Evolutionary conservation across 64 coral and sea anemone species (phyloP).

Genomic region (Pocillopora damicornis): DNA sequence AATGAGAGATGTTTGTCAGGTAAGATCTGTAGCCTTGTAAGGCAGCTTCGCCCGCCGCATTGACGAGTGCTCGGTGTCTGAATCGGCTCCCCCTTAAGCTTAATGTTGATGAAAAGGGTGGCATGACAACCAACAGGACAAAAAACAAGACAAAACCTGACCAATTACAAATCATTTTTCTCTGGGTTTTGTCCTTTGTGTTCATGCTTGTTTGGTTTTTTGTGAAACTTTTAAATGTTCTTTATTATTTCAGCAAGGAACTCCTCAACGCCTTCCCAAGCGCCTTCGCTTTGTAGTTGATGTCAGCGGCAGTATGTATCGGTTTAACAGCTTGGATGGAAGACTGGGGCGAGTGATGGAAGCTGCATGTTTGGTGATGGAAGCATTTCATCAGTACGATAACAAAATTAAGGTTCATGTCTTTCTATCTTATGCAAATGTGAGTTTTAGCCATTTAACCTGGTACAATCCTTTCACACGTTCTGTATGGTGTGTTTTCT

Average conservation of each 20-base stretch:
- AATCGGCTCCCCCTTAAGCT: no score
- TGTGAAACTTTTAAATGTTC: no score
- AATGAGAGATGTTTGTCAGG: neutral
- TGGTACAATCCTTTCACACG: neutral
- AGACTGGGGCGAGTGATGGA: conserved; percentile 96
- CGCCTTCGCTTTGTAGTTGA: conserved; percentile 95
- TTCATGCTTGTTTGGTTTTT: no score
- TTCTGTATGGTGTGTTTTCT: conserved; percentile 11
- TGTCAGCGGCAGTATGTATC: conserved; percentile 99
- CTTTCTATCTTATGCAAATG: neutral
- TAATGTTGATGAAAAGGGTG: no score
- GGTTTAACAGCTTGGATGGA: conserved; percentile 96
- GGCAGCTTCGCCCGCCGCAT: no score
- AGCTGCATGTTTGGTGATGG: conserved; percentile 95
- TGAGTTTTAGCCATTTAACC: neutral
- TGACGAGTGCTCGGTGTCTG: no score
- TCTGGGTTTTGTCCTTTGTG: no score
- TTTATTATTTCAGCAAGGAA: conserved; percentile 57
- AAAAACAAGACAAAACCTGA: no score
- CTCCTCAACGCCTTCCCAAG: conserved; percentile 86
- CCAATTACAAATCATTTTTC: no score
- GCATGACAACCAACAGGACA: no score
- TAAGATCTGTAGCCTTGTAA: neutral
- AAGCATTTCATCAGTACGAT: conserved; percentile 88
- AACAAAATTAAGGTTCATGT: conserved; percentile 87